Conservation (phyloP, 2,797 vertebrate species). For the Pantherophis vulpinus region DNA sequence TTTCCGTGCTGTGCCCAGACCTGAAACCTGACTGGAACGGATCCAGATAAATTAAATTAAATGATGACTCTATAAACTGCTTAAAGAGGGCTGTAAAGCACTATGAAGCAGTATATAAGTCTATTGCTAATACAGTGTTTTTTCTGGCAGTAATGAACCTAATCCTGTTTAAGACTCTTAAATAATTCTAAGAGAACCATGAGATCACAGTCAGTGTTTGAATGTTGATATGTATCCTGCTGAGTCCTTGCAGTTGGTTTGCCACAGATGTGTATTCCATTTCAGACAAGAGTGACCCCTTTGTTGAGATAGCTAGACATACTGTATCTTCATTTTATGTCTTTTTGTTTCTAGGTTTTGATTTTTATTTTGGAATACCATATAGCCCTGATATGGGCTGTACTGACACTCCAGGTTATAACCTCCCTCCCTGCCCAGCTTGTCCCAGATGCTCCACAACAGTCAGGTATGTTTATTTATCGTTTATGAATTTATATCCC, state of each 20-base stretch:
- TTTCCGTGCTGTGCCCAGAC: too few relatives aligned
- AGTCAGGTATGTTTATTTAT: conserved; percentile 66
- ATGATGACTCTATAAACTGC: not conserved
- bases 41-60: too few relatives aligned
- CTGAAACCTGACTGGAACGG: too few relatives aligned
- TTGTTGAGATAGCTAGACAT: accelerated
- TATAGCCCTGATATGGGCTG: conserved; percentile 99
- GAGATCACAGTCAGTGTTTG: not conserved
- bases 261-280: not conserved
- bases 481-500: not conserved
- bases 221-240: not conserved
- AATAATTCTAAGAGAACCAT: not conserved
- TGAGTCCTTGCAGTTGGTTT: not conserved
- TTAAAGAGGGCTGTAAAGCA: not conserved
- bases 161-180: not conserved
- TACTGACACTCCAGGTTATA: conserved; percentile 84
- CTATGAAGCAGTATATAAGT: not conserved
- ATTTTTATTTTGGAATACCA: conserved; percentile 91
- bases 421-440: conserved; percentile 80
- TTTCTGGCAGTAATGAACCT: not conserved
- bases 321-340: accelerated
- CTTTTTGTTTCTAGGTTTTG: conserved; percentile 79
- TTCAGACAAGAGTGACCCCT: not conserved
- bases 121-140: not conserved
- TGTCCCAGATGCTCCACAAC: conserved; percentile 64